Conservation (phyloP, 2,888 invertebrate genomes). For the Colletes collaris region DNA sequence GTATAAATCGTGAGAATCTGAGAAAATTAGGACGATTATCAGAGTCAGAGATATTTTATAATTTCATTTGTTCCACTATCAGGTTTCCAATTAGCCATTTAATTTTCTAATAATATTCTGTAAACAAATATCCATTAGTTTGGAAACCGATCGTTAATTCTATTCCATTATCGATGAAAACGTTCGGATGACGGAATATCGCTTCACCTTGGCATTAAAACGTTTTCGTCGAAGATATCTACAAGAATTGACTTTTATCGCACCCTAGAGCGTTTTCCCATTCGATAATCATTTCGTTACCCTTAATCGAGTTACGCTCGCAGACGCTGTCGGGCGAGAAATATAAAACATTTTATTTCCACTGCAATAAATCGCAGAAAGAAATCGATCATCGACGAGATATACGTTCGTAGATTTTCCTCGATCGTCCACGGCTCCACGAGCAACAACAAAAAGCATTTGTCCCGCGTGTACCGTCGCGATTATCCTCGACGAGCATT, state of each 20-base stretch:
- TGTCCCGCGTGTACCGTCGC: background rate
- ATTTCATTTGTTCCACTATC: too few species aligned
- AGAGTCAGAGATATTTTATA: too few species aligned
- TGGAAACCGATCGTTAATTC: too few species aligned
- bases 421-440: constrained; percentile 2
- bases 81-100: too few species aligned
- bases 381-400: constrained; percentile 17
- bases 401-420: constrained; percentile 25
- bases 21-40: too few species aligned
- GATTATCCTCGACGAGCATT: background rate
- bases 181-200: background rate
- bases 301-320: constrained; percentile 11
- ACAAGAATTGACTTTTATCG: constrained; percentile 26
- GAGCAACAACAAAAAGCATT: background rate
- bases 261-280: background rate
- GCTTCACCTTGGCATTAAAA: constrained; percentile 3
- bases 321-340: background rate
- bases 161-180: background rate
- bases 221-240: constrained; percentile 8
- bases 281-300: constrained; percentile 22
- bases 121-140: too few species aligned
- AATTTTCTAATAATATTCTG: too few species aligned
- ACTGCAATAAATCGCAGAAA: constrained; percentile 11
- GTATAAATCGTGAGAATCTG: too few species aligned
- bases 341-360: constrained; percentile 37